phyloP scores from a whole-genome alignment of 2,888 invertebrate species.

The Thelaira solivaga region DNA sequence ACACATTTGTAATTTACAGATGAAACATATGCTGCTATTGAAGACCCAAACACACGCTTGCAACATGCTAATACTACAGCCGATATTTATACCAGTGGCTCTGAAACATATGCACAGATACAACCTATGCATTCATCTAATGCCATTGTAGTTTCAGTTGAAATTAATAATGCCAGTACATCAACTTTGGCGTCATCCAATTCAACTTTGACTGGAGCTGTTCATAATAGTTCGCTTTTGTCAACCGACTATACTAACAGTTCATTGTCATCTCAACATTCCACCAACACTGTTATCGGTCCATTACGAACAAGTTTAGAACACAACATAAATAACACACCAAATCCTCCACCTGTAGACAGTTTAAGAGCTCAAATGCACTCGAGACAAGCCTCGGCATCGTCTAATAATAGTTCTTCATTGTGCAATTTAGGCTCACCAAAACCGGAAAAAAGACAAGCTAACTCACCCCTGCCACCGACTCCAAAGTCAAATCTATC shows the following conservation, averaged over 20 bases:
- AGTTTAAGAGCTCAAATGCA: conserved; percentile 80
- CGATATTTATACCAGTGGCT: conserved; percentile 85
- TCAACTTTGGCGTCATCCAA: conserved; percentile 41
- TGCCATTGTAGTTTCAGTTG: conserved; percentile 75
- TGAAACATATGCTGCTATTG: conserved; percentile 94
- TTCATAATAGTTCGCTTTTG: conserved; percentile 40
- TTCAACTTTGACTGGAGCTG: conserved; percentile 15
- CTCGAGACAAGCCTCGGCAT: conserved; percentile 78
- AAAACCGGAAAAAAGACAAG: conserved; percentile 92
- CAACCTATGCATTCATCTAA: conserved; percentile 79
- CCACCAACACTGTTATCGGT: conserved; percentile 28
- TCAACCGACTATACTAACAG: conserved; percentile 41
- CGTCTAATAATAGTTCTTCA: conserved; percentile 83
- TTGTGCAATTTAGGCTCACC: conserved; percentile 89
- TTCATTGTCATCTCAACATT: conserved; percentile 45
- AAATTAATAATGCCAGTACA: conserved; percentile 73
- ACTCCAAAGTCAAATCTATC: conserved; percentile 79
- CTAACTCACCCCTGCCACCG: conserved; percentile 91
- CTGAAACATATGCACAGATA: conserved; percentile 92
- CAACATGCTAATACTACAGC: conserved; percentile 77
- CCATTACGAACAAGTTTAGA: conserved; percentile 53
- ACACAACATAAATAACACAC: conserved; percentile 66
- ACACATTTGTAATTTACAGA: conserved; percentile 78
- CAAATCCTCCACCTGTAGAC: conserved; percentile 80
- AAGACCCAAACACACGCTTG: conserved; percentile 80